phyloP scores from a whole-genome alignment of 2,888 invertebrate genomes.

The Mythimna albipuncta region DNA sequence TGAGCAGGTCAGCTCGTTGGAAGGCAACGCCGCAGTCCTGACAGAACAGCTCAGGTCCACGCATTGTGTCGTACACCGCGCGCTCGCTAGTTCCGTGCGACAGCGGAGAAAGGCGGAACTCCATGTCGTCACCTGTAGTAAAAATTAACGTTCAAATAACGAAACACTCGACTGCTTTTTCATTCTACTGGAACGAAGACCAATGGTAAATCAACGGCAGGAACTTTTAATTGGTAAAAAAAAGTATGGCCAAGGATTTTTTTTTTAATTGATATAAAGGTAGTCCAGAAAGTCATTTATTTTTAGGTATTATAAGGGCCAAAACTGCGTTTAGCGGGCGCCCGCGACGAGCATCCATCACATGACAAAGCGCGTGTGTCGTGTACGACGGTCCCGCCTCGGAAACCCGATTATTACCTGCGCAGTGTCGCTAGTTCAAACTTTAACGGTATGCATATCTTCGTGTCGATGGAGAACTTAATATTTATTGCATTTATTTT shows the following conservation, averaged over 20 bases:
- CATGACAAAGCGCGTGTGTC: too few species aligned
- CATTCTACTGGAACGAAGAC: background rate
- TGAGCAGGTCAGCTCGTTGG: constrained; percentile 94
- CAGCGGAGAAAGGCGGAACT: constrained; percentile 81
- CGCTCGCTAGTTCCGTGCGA: constrained; percentile 64
- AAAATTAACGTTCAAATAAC: background rate
- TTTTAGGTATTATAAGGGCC: background rate
- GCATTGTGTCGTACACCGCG: constrained; percentile 74
- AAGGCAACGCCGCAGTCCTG: constrained; percentile 95
- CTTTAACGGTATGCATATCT: too few species aligned
- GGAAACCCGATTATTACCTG: too few species aligned
- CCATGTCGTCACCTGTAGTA: constrained; percentile 81
- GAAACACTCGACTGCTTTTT: background rate
- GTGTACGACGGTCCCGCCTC: too few species aligned
- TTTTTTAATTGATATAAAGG: too few species aligned
- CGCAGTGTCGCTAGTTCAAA: too few species aligned
- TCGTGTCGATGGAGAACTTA: too few species aligned
- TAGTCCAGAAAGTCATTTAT: background rate
- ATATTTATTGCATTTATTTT: too few species aligned
- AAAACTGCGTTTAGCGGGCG: too few species aligned
- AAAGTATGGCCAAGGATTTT: too few species aligned
- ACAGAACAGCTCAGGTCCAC: constrained; percentile 91
- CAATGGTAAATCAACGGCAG: background rate
- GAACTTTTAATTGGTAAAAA: background rate
- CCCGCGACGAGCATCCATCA: too few species aligned